Base-by-base conservation (phyloP, 1,140 invertebrate genomes). In the Kradibia gibbosae region DNA sequence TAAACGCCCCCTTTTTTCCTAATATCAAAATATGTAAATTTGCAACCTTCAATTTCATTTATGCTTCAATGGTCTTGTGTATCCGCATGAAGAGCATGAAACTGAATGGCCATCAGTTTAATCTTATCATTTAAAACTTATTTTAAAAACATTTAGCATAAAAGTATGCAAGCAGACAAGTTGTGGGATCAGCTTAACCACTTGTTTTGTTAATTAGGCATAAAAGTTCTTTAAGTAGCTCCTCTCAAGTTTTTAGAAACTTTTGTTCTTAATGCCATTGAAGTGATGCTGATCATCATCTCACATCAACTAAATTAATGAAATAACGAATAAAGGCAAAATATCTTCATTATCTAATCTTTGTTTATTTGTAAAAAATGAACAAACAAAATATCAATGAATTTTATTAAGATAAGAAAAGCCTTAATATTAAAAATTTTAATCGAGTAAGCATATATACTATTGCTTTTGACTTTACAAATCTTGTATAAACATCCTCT, bases 401-500 rank as follows among this genome's bases (percentile, higher is more conserved):
- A 50, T n/a, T 72, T 72, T 36, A 31, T 50, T 3, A 72, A 72
- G 45, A 42, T n/a, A 3, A 0, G n/a, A 76, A 60, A 76, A 34
- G 15, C 34, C 1, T 28, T 45, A 34, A 34, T 57, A 25, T 57
- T 42, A 42, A 48, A 50, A 39, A 50, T 77, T 70, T 60, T 50
- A 45, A 72, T 60, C 60, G 2, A 36, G n/a, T 53, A 28, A 78
- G 57, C 75, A 79, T 48, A 78, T 70, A 78, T 82, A 34, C 62
- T 36, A 22, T 15, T 0, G 57, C 74, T 77, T 65, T 42, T 34
- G 39, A 77, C 39, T 48, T 77, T 65, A 10, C 62, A 76, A 83
- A 81, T 48, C 80, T 80, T 22, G 74, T 74, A 80, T 84, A 80
- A 85, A 85, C 75, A 75, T 79, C 50, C 48, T 57, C 71, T 73